Conservation (phyloP, 2,888 invertebrate genomes). For the Neoitamus cyanurus region DNA sequence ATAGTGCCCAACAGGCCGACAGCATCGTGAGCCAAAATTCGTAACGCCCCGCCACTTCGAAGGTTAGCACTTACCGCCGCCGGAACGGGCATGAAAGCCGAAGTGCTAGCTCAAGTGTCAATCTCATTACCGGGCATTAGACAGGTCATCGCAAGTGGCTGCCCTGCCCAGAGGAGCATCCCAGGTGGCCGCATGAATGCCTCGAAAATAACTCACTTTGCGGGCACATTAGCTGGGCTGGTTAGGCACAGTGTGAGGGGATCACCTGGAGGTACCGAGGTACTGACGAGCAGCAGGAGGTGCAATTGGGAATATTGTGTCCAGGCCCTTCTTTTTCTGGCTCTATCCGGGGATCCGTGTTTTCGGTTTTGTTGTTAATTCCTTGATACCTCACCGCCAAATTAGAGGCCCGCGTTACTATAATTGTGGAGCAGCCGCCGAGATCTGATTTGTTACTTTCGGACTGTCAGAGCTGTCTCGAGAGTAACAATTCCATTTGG, state of each 20-base stretch:
- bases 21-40: conserved; percentile 39
- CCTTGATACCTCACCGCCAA: conserved; percentile 37
- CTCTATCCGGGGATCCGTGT: conserved; percentile 36
- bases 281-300: conserved; percentile 22
- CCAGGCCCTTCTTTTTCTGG: conserved; percentile 14
- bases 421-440: conserved; percentile 19
- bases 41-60: conserved; percentile 26
- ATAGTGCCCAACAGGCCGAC: not conserved
- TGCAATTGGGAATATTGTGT: conserved; percentile 36
- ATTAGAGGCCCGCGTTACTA: conserved; percentile 41
- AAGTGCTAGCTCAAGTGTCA: conserved; percentile 30
- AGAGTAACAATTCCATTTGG: conserved; percentile 41
- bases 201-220: conserved; percentile 35
- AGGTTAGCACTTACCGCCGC: conserved; percentile 1
- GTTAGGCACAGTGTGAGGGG: conserved; percentile 24
- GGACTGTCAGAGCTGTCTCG: conserved; percentile 39
- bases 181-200: conserved; percentile 19
- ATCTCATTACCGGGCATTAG: conserved; percentile 40
- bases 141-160: not conserved
- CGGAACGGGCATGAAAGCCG: not conserved
- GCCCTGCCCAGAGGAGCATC: not conserved
- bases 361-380: conserved; percentile 35
- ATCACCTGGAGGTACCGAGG: conserved; percentile 27
- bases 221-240: not conserved
- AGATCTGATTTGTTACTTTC: conserved; percentile 38